A percentile compares a stretch with the other conserved stretches of the same genome.
phyloP scores from a whole-genome alignment of 1,140 invertebrate genomes.

The Rhysida immarginata region DNA sequence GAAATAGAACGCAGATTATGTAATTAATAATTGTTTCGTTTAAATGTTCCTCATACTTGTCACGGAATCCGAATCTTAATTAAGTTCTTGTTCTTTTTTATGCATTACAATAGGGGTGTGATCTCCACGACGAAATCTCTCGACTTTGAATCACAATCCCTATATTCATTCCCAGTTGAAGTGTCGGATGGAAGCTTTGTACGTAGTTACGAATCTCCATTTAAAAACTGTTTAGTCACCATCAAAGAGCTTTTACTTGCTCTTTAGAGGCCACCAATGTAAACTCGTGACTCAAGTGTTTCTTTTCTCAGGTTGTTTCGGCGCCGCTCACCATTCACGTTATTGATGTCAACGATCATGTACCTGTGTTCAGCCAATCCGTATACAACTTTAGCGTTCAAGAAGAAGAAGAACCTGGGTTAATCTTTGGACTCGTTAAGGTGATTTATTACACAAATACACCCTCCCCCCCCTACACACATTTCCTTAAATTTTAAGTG shows the following conservation, averaged over 20 bases:
- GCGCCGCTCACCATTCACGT: slow-evolving; percentile 27
- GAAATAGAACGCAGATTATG: no score
- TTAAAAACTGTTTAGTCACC: no score
- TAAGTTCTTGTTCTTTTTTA: background rate
- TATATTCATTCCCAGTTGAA: slow-evolving; percentile 21
- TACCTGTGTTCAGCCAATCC: slow-evolving; percentile 25
- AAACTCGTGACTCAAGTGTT: background rate
- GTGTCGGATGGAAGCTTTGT: slow-evolving; percentile 23
- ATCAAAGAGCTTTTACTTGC: no score
- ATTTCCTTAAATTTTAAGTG: no score
- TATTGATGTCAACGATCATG: slow-evolving; percentile 37
- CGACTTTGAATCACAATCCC: slow-evolving; percentile 21
- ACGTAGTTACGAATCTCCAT: no score
- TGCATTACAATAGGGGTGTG: slow-evolving; percentile 18
- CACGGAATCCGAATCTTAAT: background rate
- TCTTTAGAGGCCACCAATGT: background rate
- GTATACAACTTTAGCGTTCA: slow-evolving; percentile 46
- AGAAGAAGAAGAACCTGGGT: slow-evolving; percentile 46
- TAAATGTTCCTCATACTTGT: no score
- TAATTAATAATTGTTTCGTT: no score
- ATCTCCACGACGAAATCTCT: slow-evolving; percentile 20
- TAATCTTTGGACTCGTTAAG: slow-evolving; percentile 46
- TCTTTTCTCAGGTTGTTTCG: background rate
- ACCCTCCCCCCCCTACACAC: no score
- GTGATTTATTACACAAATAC: no score